Base-by-base conservation (phyloP, 2,113 vertebrate species). In the Synchiropus splendidus region DNA sequence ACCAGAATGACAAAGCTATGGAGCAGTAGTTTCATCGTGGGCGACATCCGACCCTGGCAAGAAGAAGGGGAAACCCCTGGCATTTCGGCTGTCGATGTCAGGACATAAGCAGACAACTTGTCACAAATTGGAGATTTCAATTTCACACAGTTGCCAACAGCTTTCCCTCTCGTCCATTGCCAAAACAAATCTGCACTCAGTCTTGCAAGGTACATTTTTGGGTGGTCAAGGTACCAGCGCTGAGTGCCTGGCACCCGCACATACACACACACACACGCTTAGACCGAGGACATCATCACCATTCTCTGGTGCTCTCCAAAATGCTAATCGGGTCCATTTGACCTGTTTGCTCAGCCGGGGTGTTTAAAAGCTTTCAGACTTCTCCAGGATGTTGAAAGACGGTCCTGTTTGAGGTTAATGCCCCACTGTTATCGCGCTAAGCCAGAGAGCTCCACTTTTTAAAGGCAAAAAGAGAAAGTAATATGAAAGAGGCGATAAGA, bases 241-340 rank as follows among this genome's bases (percentile, higher is more conserved):
- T 27, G 21, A 27, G 21, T 8, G 4, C 8, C 21, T 27, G 56
- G 39, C 35, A 39, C 64, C 51, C 45, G 52, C 41, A 60, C 37
- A 48, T 15, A 42, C 16, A 21, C 48, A 33, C 34, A 16, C 42
- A 41, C 16, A 44, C 33, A 34, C 33, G 32, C 44, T 49, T 36
- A 38, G 55, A 56, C 41, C 50, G 30, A 54, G 65, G 51, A 61
- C 56, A 51, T 49, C 46, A 39, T 42, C 6, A 14, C 32, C 39
- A 42, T 42, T 51, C 50, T 59, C 45, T 38, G 42, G 37, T 45
- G 30, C 35, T 42, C 31, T 72, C 62, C 66, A 67, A 32, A 54
- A 72, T 67, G 66, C 53, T 58, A 67, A 75, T 72, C 36, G 36
- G 40, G n/a, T 27, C 21, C 48, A 40, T 67, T 64, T 58, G 59